phyloP scores from a whole-genome alignment of 2,797 vertebrate species.

The Hyperoplus immaculatus region DNA sequence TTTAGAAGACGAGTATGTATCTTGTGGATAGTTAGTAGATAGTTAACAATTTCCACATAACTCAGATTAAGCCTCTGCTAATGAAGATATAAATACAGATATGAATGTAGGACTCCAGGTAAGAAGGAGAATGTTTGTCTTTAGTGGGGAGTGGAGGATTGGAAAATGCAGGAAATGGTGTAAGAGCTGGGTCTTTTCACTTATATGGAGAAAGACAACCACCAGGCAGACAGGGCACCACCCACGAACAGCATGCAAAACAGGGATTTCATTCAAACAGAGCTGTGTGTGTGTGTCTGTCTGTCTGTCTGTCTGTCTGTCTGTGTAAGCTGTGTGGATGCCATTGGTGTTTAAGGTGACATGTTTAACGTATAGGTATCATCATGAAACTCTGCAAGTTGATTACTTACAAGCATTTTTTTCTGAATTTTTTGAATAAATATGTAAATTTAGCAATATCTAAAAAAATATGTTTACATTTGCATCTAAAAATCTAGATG shows the following conservation, averaged over 20 bases:
- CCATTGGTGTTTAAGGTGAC: too few species aligned
- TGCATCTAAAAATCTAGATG: too few species aligned
- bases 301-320: too few species aligned
- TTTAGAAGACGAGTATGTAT: background rate
- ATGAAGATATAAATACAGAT: background rate
- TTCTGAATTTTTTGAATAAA: too few species aligned
- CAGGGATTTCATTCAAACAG: constrained; percentile 45
- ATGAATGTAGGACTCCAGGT: background rate
- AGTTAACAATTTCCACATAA: background rate
- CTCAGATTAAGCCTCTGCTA: background rate
- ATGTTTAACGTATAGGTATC: too few species aligned
- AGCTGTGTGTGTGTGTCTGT: constrained; percentile 10
- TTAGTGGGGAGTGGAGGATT: background rate
- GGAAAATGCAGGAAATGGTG: constrained; percentile 37
- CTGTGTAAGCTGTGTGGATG: too few species aligned
- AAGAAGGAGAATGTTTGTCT: background rate
- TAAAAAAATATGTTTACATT: too few species aligned
- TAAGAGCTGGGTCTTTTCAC: background rate
- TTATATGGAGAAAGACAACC: constrained; percentile 17
- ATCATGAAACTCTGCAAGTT: too few species aligned
- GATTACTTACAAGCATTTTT: too few species aligned
- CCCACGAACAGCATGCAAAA: constrained; percentile 39
- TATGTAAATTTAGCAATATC: too few species aligned
- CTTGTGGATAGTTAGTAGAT: background rate
- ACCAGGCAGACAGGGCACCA: constrained; percentile 30